Conservation (phyloP, 1,140 invertebrate genomes). For the Ganaspis sp. region DNA sequence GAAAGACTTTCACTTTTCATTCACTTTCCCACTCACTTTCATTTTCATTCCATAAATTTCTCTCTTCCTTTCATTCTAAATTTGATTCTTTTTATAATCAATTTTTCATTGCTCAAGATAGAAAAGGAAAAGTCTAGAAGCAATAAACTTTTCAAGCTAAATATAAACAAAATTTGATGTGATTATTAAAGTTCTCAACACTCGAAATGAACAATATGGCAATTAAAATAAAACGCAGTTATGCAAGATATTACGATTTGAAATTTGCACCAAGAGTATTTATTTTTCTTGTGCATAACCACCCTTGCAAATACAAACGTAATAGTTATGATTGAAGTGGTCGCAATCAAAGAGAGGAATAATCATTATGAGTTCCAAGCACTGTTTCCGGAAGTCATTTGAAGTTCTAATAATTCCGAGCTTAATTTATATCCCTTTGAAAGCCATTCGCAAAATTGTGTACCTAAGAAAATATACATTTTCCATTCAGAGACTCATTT, state of each 20-base stretch:
- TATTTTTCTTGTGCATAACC: not conserved
- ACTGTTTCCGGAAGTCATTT: slow-evolving; percentile 8
- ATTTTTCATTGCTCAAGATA: no score
- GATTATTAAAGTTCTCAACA: not conserved
- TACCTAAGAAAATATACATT: not conserved
- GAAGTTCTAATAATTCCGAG: not conserved
- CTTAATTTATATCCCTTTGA: not conserved
- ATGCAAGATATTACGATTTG: not conserved
- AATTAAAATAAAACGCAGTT: slow-evolving; percentile 8
- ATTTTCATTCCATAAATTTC: no score
- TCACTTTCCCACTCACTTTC: no score
- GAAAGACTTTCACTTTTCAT: no score
- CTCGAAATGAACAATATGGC: not conserved
- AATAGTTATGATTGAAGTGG: slow-evolving; percentile 7
- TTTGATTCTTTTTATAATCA: no score
- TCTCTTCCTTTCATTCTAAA: no score
- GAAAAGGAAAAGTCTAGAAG: no score
- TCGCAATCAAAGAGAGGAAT: not conserved
- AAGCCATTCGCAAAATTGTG: not conserved
- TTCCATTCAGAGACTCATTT: not conserved
- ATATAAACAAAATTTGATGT: not conserved
- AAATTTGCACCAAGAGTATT: not conserved
- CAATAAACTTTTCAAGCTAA: not conserved
- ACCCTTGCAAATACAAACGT: not conserved
- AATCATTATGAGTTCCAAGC: not conserved